These are phyloP conservation scores for Neolamprologus modestus DNA, from an alignment of 2,113 vertebrate species.

Conservation along the genomic window DNA sequence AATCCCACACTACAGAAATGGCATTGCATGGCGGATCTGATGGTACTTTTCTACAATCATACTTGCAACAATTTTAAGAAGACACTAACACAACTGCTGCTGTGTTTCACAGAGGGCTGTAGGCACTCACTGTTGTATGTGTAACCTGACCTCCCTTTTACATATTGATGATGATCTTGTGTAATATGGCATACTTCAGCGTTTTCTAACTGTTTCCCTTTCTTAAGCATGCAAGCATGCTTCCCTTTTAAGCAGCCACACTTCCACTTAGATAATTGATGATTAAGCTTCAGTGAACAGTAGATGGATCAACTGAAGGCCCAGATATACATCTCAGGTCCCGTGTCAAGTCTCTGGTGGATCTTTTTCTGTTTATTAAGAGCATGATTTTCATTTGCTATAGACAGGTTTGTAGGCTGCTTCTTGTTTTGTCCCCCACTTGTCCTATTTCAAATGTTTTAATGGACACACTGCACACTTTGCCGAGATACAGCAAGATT, in stretches of 20 bases:
- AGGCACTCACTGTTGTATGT: neutral
- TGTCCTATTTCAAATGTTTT: neutral
- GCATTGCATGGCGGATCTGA: neutral
- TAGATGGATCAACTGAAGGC: neutral
- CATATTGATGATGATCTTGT: neutral
- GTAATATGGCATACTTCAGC: neutral
- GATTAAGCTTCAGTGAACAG: neutral
- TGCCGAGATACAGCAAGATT: neutral
- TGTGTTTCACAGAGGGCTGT: neutral
- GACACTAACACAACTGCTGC: neutral
- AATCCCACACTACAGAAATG: neutral
- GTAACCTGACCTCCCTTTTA: neutral
- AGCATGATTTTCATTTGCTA: neutral
- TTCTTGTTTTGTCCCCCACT: neutral
- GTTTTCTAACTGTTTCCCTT: neutral
- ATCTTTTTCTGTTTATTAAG: neutral
- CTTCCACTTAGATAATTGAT: neutral
- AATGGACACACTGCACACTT: neutral
- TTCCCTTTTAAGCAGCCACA: neutral
- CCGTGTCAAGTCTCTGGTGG: neutral
- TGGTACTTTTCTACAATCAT: neutral
- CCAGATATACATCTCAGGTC: neutral
- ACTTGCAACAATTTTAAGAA: neutral
- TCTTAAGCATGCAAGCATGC: neutral
- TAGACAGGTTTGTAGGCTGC: neutral